Conservation (phyloP, 2,888 invertebrate species). For the Ophioninae sp. region DNA sequence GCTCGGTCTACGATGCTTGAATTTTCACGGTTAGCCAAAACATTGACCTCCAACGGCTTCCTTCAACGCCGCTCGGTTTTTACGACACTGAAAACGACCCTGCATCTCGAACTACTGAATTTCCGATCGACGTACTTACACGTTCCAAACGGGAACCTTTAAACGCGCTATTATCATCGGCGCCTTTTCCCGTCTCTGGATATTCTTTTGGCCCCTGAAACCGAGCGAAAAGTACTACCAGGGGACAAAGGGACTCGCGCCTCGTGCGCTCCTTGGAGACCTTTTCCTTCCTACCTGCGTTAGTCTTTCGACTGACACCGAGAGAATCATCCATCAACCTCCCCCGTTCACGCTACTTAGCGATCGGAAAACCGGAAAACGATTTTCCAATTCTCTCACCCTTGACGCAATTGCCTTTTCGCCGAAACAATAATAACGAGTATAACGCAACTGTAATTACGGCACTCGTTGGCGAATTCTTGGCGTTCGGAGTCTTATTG, state of each 20-base stretch:
- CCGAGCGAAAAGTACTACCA: slow-evolving; percentile 5
- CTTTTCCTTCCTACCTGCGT: slow-evolving; percentile 43
- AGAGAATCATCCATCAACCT: slow-evolving; percentile 30
- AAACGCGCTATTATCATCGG: neutral
- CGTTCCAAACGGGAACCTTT: neutral
- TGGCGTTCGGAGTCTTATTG: too few species aligned
- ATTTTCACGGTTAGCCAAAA: neutral
- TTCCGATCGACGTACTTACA: neutral
- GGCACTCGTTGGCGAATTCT: too few species aligned
- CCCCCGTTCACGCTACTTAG: slow-evolving; percentile 11
- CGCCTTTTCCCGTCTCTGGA: slow-evolving; percentile 39
- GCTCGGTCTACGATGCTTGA: neutral
- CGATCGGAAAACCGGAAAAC: too few species aligned
- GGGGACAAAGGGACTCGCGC: slow-evolving; percentile 40
- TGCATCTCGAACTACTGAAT: neutral
- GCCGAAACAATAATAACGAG: too few species aligned
- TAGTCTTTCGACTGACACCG: neutral
- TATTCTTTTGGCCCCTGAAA: slow-evolving; percentile 1
- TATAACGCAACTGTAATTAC: too few species aligned
- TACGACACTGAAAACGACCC: neutral
- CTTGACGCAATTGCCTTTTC: too few species aligned
- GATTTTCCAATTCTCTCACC: too few species aligned
- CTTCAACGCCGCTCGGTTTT: neutral
- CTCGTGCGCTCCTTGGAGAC: slow-evolving; percentile 29
- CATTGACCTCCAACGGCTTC: neutral